These are phyloP conservation scores for Phylloscopus whistleri DNA, from an alignment of 2,113 vertebrate genomes.

Conservation along the genomic window DNA sequence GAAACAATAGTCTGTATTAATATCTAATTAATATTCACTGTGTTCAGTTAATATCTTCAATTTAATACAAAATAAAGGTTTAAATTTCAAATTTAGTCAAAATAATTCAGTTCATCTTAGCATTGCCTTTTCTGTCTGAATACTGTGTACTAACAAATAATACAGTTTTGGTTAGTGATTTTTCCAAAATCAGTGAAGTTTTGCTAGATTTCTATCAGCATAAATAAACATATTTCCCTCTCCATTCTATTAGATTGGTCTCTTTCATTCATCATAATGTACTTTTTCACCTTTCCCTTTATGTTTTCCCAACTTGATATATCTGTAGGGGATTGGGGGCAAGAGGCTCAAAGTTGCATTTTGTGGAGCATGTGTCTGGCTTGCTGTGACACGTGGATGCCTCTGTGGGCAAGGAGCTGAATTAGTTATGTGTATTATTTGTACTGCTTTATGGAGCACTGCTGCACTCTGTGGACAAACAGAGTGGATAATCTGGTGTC, in stretches of 20 bases:
- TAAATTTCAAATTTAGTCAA: not conserved
- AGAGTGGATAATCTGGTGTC: not conserved
- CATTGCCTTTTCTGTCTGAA: not conserved
- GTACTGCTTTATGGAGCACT: not conserved
- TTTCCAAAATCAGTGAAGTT: not conserved
- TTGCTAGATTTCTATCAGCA: not conserved
- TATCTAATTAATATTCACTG: not conserved
- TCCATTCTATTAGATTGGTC: not conserved
- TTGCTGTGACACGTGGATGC: not conserved
- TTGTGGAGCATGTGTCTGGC: not conserved
- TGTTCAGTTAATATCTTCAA: not conserved
- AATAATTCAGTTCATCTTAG: not conserved
- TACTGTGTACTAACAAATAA: not conserved
- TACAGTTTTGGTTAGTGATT: not conserved
- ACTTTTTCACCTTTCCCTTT: not conserved
- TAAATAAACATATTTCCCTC: not conserved
- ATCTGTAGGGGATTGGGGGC: not conserved
- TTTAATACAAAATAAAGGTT: not conserved
- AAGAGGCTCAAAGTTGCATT: not conserved
- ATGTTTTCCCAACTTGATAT: not conserved
- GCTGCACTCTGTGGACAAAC: not conserved
- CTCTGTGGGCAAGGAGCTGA: not conserved
- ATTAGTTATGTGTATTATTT: not conserved
- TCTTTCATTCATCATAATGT: not conserved
- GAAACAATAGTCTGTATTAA: not conserved